Base-by-base conservation (phyloP, 1,140 invertebrate species). In the Orius insidiosus region DNA sequence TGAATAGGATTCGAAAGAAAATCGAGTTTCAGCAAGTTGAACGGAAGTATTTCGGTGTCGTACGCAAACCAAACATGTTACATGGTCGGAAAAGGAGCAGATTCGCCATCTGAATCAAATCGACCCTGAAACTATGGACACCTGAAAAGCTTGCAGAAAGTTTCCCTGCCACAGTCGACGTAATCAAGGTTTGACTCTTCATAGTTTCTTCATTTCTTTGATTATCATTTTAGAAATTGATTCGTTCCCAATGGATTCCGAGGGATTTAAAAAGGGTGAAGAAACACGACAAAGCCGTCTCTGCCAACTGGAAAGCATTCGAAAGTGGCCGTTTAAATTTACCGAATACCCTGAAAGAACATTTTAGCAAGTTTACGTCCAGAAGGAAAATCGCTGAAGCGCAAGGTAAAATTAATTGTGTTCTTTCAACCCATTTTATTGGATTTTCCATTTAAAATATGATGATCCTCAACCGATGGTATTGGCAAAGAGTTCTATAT, bases 21-120 rank as follows among this genome's bases (percentile, higher is more conserved):
- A 14, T 37, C 73, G 3, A 70, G 72, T 44, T 63, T 3, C 33
- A 68, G 35, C 60, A 67, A 33, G 82, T 84, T 48, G 66, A 80
- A 0, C 68, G 67, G 51, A 66, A 68, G n/a, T 85, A 83, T 60
- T 84, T 81, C 56, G 81, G 85, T 56, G 75, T 75, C 39, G 64
- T 73, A 50, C 67, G 71, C 46, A 64, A 75, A 47, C 71, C 76
- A 1, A 82, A 76, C 55, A 70, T 89, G 10, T 90, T 44, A 84
- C 82, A 1, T 86, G 76, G 68, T 70, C 72, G 50, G 85, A 88
- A 57, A 87, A 83, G 58, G 71, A 85, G 60, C 75, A 86, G 61
- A 86, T 90, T 42, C 63, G 72, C 32, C 69, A 74, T 50, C 63
- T 90, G 1, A 68, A 81, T 55, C 51, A 63, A 11, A 63, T 63